Base-by-base conservation (phyloP, 2,888 invertebrate species). In the Didymodactylos carnosus region DNA sequence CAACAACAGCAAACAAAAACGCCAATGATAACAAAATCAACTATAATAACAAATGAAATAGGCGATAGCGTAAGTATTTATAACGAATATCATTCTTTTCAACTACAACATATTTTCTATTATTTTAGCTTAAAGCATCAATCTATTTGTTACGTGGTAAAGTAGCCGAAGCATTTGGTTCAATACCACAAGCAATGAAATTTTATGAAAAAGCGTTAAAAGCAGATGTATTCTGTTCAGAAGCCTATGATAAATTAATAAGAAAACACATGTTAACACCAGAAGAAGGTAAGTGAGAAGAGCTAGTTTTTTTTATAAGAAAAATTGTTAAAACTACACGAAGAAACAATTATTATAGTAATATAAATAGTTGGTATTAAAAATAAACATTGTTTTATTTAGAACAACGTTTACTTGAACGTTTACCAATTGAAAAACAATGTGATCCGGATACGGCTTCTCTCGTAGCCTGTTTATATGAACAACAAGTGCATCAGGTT, bases 231-330 rank as follows among this genome's bases (percentile, higher is more conserved):
- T 74, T 71, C 49, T 74, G 74, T 40, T 71, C 62, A 27, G 74
- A 74, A 27, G 74, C 74, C 16, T 51, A 71, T 11, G 62, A 71
- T 23, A 69, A 53, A 35, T 43, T 74, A 19, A 74, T 62, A 8
- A 71, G 62, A 39, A 74, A 74, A 43, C 71, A 74, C 46, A 74
- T 74, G 74, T 46, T 53, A 8, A 74, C 74, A 27, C 41, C 71
- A 19, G 71, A 53, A 53, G 74, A 71, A 19, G 74, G 74, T 74
- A 53, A 19, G n/a, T 19, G 19, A 16, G 14, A n/a, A n/a, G n/a
- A n/a, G n/a, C 7, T 43, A 62, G 13, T 69, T 69, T 69, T 13
- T 62, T 27, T 11, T 27, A 13, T 27, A 13, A 62, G 16, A 13
- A 62, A 39, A n/a, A n/a, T 46, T 46, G 19, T 23, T n/a, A 46